A percentile compares a stretch with the other conserved stretches of the same genome.
Evolutionary conservation across 2,113 vertebrate genomes (phyloP).

Genomic region (Stigmatopora argus): DNA sequence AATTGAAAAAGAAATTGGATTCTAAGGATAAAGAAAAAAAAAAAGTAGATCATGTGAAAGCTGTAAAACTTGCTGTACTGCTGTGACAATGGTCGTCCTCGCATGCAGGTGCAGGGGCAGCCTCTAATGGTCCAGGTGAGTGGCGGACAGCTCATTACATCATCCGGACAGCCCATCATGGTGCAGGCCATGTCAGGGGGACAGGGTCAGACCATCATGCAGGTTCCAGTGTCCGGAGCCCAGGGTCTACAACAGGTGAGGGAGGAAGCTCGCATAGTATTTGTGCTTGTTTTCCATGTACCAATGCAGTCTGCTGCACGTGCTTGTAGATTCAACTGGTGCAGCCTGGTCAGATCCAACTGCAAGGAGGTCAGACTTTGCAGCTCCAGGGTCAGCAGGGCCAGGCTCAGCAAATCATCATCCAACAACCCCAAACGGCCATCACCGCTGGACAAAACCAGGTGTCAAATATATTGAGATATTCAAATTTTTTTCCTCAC

Average conservation of each 20-base stretch:
- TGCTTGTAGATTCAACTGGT: conserved; percentile 79
- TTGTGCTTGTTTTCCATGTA: neutral
- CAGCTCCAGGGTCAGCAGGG: conserved; percentile 96
- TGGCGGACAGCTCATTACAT: conserved; percentile 95
- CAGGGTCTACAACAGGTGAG: conserved; percentile 95
- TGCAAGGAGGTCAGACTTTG: conserved; percentile 92
- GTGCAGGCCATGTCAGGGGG: conserved; percentile 94
- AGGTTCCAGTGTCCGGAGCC: conserved; percentile 90
- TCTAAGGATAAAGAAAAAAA: neutral
- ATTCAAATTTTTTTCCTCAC: neutral
- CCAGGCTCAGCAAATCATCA: conserved; percentile 96
- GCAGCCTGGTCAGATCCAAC: conserved; percentile 94
- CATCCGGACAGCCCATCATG: conserved; percentile 97
- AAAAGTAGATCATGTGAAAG: neutral
- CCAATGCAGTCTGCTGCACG: conserved; percentile 4
- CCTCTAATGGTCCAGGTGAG: conserved; percentile 98
- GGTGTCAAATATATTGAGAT: conserved; percentile 61
- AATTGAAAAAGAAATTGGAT: neutral
- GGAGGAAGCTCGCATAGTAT: neutral
- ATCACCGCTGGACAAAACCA: conserved; percentile 96
- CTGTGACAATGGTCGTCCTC: conserved; percentile 29
- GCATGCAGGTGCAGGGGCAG: conserved; percentile 85
- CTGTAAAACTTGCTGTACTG: neutral
- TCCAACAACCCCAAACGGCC: conserved; percentile 96
- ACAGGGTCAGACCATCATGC: conserved; percentile 98